These are phyloP conservation scores for Ylistrum balloti DNA, from an alignment of 1,140 invertebrate species.

Conservation along the genomic window DNA sequence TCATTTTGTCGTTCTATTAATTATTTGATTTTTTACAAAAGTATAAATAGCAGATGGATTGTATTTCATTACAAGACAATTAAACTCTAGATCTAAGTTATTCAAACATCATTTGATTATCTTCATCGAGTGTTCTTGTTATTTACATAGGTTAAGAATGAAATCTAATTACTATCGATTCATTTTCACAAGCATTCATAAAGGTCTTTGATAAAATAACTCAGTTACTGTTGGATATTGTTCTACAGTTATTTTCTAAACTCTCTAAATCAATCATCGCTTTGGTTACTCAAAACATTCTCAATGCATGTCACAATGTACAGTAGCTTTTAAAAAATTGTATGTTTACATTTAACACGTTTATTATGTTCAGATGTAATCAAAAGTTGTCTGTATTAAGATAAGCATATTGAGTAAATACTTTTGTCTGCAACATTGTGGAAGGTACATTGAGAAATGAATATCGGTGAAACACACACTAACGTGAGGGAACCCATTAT, in stretches of 20 bases:
- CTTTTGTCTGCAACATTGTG: background rate
- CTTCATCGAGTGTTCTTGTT: background rate
- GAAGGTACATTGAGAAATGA: background rate
- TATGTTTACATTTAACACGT: too few relatives aligned
- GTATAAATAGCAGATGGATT: too few relatives aligned
- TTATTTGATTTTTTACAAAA: too few relatives aligned
- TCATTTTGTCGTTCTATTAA: background rate
- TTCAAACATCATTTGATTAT: background rate
- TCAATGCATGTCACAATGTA: background rate
- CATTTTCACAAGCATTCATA: background rate
- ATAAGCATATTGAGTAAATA: too few relatives aligned
- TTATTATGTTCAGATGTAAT: too few relatives aligned
- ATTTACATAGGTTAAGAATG: background rate
- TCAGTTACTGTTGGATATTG: background rate
- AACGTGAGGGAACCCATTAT: background rate
- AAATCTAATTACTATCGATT: background rate
- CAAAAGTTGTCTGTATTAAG: too few relatives aligned
- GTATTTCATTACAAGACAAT: too few relatives aligned
- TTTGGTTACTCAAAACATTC: constrained; percentile 30
- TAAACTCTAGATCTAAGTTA: too few relatives aligned
- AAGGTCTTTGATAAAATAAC: too few relatives aligned
- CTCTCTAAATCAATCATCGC: background rate
- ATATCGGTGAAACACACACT: background rate
- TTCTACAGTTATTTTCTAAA: background rate
- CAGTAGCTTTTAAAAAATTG: too few relatives aligned